Percentiles rank a stretch among this genome's conserved stretches.
Conservation (phyloP, 2,797 vertebrate genomes). For the Danionella dracula region DNA sequence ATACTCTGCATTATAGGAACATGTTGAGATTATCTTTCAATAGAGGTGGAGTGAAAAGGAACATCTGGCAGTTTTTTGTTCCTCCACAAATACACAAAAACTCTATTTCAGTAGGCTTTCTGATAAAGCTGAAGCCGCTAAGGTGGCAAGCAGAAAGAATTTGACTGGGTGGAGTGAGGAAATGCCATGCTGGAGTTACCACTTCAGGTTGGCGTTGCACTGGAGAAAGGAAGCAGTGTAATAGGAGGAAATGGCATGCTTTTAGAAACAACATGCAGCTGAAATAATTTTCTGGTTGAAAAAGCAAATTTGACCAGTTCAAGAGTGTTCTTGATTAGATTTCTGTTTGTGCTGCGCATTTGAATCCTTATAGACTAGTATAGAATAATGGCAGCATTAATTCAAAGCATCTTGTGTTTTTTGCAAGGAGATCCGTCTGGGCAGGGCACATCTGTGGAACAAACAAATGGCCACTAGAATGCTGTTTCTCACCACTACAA, state of each 20-base stretch:
- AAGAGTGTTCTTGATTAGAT: too few relatives aligned
- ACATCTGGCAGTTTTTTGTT: neutral
- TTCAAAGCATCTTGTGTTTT: neutral
- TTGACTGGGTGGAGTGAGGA: constrained; percentile 29
- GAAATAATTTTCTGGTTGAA: neutral
- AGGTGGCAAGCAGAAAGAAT: constrained; percentile 24
- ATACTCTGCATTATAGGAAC: too few relatives aligned
- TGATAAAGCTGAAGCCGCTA: constrained; percentile 16
- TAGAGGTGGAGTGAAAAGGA: neutral
- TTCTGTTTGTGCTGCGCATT: neutral
- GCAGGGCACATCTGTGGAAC: constrained; percentile 37
- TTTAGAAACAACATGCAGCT: neutral
- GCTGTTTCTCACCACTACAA: constrained; percentile 61
- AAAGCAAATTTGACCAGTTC: too few relatives aligned
- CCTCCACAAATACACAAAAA: neutral
- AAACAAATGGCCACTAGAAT: constrained; percentile 32
- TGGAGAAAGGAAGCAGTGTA: neutral
- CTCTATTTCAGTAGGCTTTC: neutral
- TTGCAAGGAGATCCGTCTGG: constrained; percentile 8
- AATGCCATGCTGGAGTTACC: constrained; percentile 28
- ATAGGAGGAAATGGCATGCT: neutral
- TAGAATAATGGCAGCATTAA: neutral
- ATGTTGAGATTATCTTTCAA: too few relatives aligned
- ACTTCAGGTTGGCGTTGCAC: neutral
- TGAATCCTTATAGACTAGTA: neutral